Base-by-base conservation (phyloP, 2,113 vertebrate species). In the Alethe castanea region DNA sequence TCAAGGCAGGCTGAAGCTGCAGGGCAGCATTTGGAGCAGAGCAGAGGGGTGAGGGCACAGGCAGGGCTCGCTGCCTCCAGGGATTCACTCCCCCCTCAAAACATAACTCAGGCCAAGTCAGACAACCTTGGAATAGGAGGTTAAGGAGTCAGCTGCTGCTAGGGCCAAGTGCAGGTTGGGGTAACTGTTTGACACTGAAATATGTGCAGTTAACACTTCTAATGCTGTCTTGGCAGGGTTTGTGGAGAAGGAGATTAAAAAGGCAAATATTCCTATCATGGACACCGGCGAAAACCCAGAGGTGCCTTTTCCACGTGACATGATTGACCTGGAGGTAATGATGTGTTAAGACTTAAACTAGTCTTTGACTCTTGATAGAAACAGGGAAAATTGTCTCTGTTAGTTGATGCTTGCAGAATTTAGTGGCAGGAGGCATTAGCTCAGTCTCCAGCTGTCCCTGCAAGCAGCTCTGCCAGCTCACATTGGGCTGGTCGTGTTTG, bases 221-320 rank as follows among this genome's bases (percentile, higher is more conserved):
- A 2, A 6, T 62, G 59, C 19, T 96, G 76, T 94, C 45, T 81
- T 16, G 71, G 8, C 90, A 99, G 99, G 99, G 57, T 99, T 99
- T 98, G 99, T 99, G 71, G 99, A 99, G 92, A 99, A 99, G 96
- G 99, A 99, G 96, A 99, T 99, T 81, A 99, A 99, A 94, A 99
- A 99, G 94, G 99, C 99, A 25, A 98, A 98, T 88, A 99, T 99
- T 84, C 98, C 98, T 5, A 98, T 99, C 56, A 90, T 99, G 69
- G 99, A 99, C 97, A 99, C 99, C 0, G 99, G 99, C 2, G 99
- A 99, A 95, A 99, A 99, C 94, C 99, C 99, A 0, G 99, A 99
- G 97, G 99, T 99, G 65, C 99, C 99, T 48, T 99, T 99, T 83
- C 99, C 99, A 14, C 98, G 99, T 85, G 99, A 99, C 97, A 99